Conservation (phyloP, 30 jellyfish, hydroid and myxozoan genomes). For the Morbakka virulenta region DNA sequence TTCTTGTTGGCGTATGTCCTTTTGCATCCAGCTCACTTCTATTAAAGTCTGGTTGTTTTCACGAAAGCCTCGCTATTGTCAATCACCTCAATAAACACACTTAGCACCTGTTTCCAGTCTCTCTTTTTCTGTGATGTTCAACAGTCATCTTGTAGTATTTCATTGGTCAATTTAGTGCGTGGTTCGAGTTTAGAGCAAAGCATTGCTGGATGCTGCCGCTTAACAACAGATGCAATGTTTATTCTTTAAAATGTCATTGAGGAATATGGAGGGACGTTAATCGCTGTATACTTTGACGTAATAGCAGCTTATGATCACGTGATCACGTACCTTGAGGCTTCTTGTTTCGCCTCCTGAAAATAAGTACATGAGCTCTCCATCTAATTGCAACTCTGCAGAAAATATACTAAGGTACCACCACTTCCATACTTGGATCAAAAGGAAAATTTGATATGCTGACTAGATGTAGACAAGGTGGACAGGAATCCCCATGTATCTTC, state of each 20-base stretch:
- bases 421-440: neutral
- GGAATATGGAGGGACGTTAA: neutral
- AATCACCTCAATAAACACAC: too few relatives aligned
- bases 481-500: slow-evolving; percentile 2
- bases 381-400: neutral
- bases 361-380: slow-evolving; percentile 14
- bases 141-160: too few relatives aligned
- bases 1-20: too few relatives aligned
- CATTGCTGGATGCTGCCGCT: too few relatives aligned
- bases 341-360: neutral
- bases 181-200: too few relatives aligned
- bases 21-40: too few relatives aligned
- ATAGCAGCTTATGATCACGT: slow-evolving; percentile 5
- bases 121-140: too few relatives aligned
- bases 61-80: too few relatives aligned
- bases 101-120: too few relatives aligned
- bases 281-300: neutral
- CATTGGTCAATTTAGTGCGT: too few relatives aligned
- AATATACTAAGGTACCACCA: neutral
- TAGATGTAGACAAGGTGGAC: slow-evolving; percentile 7
- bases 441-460: neutral
- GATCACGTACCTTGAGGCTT: too few relatives aligned
- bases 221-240: neutral
- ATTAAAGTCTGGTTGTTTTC: too few relatives aligned
- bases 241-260: slow-evolving; percentile 1